Percentiles rank a stretch among this genome's conserved stretches.
Conservation (phyloP, 1,140 invertebrate species). For the Drosophila ananassae region DNA sequence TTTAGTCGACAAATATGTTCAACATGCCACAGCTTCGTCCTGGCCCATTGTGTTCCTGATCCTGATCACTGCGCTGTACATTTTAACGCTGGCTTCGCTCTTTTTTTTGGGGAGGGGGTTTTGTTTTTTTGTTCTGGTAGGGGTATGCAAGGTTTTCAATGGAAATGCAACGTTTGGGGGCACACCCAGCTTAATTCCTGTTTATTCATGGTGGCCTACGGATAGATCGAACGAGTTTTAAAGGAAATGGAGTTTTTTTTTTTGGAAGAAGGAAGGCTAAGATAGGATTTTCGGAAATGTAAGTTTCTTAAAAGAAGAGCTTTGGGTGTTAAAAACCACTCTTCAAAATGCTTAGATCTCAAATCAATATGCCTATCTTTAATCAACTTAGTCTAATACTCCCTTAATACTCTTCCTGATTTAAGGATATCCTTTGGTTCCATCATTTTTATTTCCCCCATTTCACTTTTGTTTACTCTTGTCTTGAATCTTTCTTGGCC, state of each 20-base stretch:
- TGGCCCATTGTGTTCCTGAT: constrained; percentile 72
- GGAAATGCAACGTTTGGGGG: constrained; percentile 11
- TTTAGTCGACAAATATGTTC: constrained; percentile 77
- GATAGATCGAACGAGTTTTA: constrained; percentile 16
- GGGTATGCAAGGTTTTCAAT: constrained; percentile 30
- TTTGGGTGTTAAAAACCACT: background rate
- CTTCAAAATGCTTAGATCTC: too few relatives aligned
- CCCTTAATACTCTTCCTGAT: background rate
- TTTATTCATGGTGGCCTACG: constrained; percentile 27
- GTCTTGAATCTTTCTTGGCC: constrained; percentile 13
- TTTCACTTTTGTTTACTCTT: constrained; percentile 8
- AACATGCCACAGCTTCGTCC: constrained; percentile 72
- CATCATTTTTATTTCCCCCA: constrained; percentile 5
- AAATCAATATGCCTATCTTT: too few relatives aligned
- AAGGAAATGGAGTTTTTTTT: background rate
- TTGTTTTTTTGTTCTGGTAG: constrained; percentile 18
- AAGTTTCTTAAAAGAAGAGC: background rate
- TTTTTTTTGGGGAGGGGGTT: constrained; percentile 16
- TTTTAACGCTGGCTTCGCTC: constrained; percentile 69
- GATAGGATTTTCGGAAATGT: background rate
- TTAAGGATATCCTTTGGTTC: background rate
- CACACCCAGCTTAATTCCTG: constrained; percentile 20
- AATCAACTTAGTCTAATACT: too few relatives aligned
- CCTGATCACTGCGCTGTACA: constrained; percentile 78
- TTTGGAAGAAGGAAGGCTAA: background rate